phyloP scores from a whole-genome alignment of 2,113 vertebrate genomes.

The Phyllostomus hastatus region DNA sequence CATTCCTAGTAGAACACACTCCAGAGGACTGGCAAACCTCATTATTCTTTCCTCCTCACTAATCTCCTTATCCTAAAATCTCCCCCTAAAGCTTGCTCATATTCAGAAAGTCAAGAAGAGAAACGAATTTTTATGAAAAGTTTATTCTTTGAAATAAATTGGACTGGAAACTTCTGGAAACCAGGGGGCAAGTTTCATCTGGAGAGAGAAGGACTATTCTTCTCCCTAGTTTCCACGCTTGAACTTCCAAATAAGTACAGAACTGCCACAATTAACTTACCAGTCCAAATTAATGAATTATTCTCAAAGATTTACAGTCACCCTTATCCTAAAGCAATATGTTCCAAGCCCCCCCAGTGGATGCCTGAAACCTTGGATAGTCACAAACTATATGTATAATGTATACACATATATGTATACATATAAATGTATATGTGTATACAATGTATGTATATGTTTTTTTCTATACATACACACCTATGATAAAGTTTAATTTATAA shows the following conservation, averaged over 20 bases:
- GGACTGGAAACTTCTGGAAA: not conserved
- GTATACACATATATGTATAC: not conserved
- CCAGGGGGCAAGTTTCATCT: not conserved
- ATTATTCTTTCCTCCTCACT: not conserved
- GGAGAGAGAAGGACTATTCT: not conserved
- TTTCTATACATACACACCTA: not conserved
- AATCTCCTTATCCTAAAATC: not conserved
- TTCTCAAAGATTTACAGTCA: not conserved
- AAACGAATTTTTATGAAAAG: not conserved
- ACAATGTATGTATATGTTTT: not conserved
- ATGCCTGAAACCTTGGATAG: not conserved
- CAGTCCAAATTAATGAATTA: not conserved
- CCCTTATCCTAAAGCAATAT: not conserved
- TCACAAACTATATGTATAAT: not conserved
- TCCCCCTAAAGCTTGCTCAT: not conserved
- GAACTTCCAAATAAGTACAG: not conserved
- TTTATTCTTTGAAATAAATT: slow-evolving; percentile 41
- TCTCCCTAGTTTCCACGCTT: not conserved
- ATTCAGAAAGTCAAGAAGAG: not conserved
- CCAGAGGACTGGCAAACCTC: not conserved
- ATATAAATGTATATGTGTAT: not conserved
- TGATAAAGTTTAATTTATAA: not conserved
- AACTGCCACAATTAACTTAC: not conserved
- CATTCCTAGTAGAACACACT: not conserved
- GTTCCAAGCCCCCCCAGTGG: not conserved